Evolutionary conservation across 2,113 vertebrate species (phyloP).

Genomic region (Hemiprocne comata): DNA sequence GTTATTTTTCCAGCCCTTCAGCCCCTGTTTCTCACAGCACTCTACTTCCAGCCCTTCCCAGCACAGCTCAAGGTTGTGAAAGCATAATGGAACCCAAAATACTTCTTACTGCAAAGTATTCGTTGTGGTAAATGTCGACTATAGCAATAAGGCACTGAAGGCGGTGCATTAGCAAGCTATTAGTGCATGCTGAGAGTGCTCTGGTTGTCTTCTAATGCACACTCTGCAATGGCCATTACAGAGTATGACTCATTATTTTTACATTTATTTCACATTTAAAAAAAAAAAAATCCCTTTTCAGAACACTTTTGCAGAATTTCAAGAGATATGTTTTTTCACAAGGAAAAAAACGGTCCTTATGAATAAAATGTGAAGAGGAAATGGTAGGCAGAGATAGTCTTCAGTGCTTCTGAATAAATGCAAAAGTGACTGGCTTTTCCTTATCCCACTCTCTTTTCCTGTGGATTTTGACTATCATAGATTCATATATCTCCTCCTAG

Average conservation of each 20-base stretch:
- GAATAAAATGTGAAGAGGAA: not conserved
- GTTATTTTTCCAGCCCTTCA: not conserved
- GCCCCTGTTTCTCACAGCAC: not conserved
- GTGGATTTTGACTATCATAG: not conserved
- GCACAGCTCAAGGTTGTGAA: constrained; percentile 52
- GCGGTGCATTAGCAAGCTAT: constrained; percentile 60
- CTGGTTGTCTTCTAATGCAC: constrained; percentile 60
- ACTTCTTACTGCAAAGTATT: constrained; percentile 57
- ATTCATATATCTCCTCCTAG: not conserved
- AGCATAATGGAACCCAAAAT: constrained; percentile 62
- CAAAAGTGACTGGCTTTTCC: not conserved
- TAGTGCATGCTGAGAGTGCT: constrained; percentile 60
- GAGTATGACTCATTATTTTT: constrained; percentile 65
- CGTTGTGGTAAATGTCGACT: constrained; percentile 55
- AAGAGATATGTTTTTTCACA: not conserved
- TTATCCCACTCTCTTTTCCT: not conserved
- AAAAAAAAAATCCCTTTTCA: constrained; percentile 38
- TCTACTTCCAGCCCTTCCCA: constrained; percentile 22
- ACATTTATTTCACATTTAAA: constrained; percentile 63
- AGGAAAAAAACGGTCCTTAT: not conserved
- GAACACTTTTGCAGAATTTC: constrained; percentile 45
- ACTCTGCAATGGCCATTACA: constrained; percentile 44
- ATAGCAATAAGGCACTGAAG: constrained; percentile 56
- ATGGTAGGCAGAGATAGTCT: not conserved
- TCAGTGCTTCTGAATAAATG: not conserved